These are phyloP conservation scores for Xiphophorus maculatus DNA, from an alignment of 2,113 vertebrate genomes.

Conservation along the genomic window DNA sequence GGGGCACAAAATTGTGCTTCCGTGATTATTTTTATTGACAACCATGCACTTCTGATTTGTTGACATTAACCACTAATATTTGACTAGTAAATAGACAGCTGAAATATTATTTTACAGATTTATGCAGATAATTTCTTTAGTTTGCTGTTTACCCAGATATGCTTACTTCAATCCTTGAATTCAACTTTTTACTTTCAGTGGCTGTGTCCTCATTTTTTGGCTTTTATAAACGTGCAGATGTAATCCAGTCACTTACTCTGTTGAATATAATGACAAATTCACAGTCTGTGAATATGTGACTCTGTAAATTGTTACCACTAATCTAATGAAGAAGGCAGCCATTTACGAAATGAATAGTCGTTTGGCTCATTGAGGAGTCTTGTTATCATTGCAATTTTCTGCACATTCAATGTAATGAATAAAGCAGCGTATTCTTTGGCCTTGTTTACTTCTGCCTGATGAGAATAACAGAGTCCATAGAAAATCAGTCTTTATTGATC, in stretches of 20 bases:
- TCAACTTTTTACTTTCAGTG: too few relatives aligned
- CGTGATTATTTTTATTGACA: not conserved
- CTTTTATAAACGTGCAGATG: not conserved
- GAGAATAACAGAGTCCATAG: constrained; percentile 37
- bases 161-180: too few relatives aligned
- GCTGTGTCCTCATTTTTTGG: not conserved
- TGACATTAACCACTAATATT: not conserved
- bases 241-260: constrained; percentile 17
- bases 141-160: too few relatives aligned
- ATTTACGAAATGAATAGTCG: constrained; percentile 58
- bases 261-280: constrained; percentile 33
- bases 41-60: not conserved
- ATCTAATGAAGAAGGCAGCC: constrained; percentile 34
- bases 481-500: constrained; percentile 58
- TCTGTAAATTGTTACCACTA: constrained; percentile 39
- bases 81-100: not conserved
- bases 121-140: too few relatives aligned
- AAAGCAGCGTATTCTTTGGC: not conserved
- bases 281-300: constrained; percentile 6
- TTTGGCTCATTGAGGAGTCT: constrained; percentile 16
- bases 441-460: constrained; percentile 1
- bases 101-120: too few relatives aligned
- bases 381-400: constrained; percentile 5
- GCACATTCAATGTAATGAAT: constrained; percentile 12
- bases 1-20: not conserved